These are phyloP conservation scores for Cephus rjabovi DNA, from an alignment of 2,888 invertebrate species.

Conservation along the genomic window DNA sequence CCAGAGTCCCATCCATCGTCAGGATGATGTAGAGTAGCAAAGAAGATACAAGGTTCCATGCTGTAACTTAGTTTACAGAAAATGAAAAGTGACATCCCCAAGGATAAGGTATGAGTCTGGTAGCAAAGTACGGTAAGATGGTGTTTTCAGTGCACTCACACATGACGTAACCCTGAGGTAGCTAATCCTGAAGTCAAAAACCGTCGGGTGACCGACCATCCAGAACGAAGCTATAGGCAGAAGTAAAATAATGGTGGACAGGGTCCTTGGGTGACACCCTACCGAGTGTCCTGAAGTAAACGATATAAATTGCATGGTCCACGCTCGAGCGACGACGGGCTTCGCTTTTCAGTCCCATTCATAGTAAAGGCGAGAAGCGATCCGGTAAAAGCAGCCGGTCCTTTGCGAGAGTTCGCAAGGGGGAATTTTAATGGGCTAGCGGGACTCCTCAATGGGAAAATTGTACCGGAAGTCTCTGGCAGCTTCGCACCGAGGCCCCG, in stretches of 20 bases:
- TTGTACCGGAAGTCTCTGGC: conserved; percentile 54
- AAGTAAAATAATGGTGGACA: not conserved
- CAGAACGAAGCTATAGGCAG: not conserved
- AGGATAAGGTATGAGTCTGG: not conserved
- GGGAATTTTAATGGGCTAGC: conserved; percentile 31
- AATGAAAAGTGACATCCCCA: not conserved
- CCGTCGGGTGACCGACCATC: not conserved
- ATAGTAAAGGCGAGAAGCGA: not conserved
- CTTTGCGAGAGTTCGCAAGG: conserved; percentile 9
- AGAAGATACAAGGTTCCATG: not conserved
- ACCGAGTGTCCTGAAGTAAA: not conserved
- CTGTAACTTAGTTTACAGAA: not conserved
- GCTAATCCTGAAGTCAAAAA: not conserved
- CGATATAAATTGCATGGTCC: conserved; percentile 2
- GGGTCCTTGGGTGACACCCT: not conserved
- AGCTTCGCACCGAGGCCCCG: conserved; percentile 23
- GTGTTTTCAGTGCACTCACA: not conserved
- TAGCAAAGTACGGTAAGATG: no score
- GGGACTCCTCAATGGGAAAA: conserved; percentile 47
- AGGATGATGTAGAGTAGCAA: not conserved
- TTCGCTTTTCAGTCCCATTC: not conserved
- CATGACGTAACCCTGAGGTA: not conserved
- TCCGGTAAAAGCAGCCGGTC: not conserved
- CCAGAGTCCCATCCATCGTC: not conserved
- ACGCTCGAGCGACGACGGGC: not conserved